Evolutionary conservation across 2,888 invertebrate genomes (phyloP).

Genomic region (Dascillus cervinus): DNA sequence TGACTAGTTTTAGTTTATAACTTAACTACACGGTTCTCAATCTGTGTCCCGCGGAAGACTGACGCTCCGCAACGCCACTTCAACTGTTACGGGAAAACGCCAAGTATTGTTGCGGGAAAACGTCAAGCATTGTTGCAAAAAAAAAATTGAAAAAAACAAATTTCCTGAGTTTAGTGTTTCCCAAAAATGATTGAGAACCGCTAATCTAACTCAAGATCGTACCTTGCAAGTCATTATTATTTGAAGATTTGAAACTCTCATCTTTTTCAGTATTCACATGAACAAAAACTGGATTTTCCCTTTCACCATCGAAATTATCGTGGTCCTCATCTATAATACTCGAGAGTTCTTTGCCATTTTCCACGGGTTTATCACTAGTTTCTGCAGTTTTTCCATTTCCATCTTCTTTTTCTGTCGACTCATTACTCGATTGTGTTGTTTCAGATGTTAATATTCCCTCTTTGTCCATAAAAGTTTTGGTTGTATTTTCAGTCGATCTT

Average conservation of each 20-base stretch:
- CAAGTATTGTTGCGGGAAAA: no score
- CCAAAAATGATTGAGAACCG: not conserved
- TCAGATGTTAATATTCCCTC: no score
- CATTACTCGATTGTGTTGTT: no score
- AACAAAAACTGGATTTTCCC: conserved; percentile 20
- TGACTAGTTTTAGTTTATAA: no score
- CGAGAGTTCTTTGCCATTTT: conserved; percentile 27
- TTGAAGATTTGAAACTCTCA: conserved; percentile 10
- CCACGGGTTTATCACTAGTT: conserved; percentile 14
- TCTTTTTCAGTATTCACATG: conserved; percentile 20
- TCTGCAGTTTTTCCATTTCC: conserved; percentile 30
- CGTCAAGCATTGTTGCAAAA: no score
- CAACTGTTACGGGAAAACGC: no score
- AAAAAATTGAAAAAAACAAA: not conserved
- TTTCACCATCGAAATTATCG: conserved; percentile 16
- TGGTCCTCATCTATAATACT: conserved; percentile 26
- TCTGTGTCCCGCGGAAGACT: no score
- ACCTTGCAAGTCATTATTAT: conserved; percentile 10
- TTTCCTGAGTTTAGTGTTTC: not conserved
- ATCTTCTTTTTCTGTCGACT: conserved; percentile 15
- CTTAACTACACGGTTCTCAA: no score
- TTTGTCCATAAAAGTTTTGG: no score
- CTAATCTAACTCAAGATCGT: not conserved
- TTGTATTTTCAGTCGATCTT: no score
- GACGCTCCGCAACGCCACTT: no score